Conservation (phyloP, 2,797 vertebrate genomes). For the Triplophysa bombifrons region DNA sequence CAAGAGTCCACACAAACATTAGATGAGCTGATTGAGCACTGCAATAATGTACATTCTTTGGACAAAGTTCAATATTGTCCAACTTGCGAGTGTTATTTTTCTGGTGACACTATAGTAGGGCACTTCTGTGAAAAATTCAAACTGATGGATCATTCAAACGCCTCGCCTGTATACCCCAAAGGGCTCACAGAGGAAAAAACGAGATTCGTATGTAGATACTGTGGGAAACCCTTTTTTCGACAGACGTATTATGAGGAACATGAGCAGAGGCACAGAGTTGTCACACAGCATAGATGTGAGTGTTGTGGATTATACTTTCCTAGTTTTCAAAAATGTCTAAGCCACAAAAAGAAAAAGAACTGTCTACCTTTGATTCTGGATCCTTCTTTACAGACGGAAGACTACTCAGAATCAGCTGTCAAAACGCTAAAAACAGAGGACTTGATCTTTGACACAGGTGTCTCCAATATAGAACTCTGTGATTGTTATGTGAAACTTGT, state of each 20-base stretch:
- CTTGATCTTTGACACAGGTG: background rate
- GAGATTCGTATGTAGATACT: conserved; percentile 65
- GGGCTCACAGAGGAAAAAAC: background rate
- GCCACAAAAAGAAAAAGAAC: conserved; percentile 63
- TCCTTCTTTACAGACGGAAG: background rate
- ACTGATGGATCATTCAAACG: background rate
- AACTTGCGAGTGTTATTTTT: conserved; percentile 67
- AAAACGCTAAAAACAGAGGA: conserved; percentile 11
- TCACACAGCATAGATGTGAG: conserved; percentile 70
- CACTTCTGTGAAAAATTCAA: conserved; percentile 63
- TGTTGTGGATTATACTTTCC: conserved; percentile 73
- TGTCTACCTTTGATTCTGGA: conserved; percentile 59
- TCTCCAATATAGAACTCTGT: conserved; percentile 41
- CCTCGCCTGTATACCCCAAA: conserved; percentile 28
- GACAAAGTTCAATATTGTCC: conserved; percentile 67
- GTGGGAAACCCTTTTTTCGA: conserved; percentile 65
- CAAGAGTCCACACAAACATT: conserved; percentile 56
- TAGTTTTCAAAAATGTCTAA: conserved; percentile 59
- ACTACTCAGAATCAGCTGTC: conserved; percentile 18
- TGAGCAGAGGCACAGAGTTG: conserved; percentile 69
- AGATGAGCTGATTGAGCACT: conserved; percentile 74
- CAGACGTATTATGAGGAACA: conserved; percentile 60
- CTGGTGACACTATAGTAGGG: conserved; percentile 48
- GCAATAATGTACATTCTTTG: conserved; percentile 64
- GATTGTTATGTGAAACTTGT: conserved; percentile 75